A percentile compares a stretch with the other conserved stretches of the same genome.
Conservation (phyloP, 2,113 vertebrate species). For the Cryptomyrus ogoouensis region DNA sequence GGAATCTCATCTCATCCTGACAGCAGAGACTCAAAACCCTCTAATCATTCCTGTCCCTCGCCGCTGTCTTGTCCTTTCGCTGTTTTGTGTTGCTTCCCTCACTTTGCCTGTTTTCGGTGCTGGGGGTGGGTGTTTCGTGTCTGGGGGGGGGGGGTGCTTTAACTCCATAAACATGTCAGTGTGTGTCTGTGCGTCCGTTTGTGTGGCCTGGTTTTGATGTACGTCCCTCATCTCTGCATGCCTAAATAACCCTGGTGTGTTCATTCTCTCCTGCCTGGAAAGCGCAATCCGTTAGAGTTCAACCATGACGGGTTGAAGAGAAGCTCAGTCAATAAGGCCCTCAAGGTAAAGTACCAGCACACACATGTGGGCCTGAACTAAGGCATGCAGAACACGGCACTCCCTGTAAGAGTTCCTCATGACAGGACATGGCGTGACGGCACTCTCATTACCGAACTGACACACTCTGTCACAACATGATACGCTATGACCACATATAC, state of each 20-base stretch:
- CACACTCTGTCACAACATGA: too few species aligned
- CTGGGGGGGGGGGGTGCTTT: neutral
- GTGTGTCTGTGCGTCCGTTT: neutral
- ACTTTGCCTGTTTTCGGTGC: neutral
- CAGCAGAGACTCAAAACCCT: neutral
- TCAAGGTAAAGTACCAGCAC: slow-evolving; percentile 77
- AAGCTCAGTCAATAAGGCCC: slow-evolving; percentile 79
- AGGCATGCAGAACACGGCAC: slow-evolving; percentile 22
- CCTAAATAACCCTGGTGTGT: slow-evolving; percentile 66
- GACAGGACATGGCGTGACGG: neutral
- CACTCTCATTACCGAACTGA: neutral
- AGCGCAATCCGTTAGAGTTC: slow-evolving; percentile 95
- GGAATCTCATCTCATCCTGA: neutral
- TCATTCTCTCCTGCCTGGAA: slow-evolving; percentile 79
- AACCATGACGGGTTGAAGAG: slow-evolving; percentile 85
- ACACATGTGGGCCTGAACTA: neutral
- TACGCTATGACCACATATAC: neutral
- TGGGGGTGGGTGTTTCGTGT: neutral
- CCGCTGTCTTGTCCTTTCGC: neutral
- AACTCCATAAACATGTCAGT: neutral
- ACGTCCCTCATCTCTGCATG: slow-evolving; percentile 15
- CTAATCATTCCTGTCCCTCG: neutral
- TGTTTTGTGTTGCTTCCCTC: neutral
- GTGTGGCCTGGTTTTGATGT: slow-evolving; percentile 24
- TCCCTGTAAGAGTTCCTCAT: neutral